Evolutionary conservation across 2,797 vertebrate species (phyloP).

Genomic region (Gymnothorax javanicus): DNA sequence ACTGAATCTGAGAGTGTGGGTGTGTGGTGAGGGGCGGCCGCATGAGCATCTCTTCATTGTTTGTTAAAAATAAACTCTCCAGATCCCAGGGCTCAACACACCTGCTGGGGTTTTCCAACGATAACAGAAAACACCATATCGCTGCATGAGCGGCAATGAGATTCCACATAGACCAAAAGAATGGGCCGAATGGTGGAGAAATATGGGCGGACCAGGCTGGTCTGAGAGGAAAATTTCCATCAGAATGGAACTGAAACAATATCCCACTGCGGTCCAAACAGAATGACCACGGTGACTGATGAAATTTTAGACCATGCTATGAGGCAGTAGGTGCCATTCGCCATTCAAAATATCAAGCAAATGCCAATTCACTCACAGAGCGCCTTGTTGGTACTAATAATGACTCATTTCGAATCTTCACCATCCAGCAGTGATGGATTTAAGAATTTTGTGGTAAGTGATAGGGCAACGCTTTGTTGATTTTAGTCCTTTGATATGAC

Average conservation of each 20-base stretch:
- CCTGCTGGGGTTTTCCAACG: neutral
- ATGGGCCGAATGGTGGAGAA: neutral
- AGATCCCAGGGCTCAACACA: neutral
- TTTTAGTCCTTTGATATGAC: too few species aligned
- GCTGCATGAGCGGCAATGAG: neutral
- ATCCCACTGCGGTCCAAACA: too few species aligned
- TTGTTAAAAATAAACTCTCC: conserved; percentile 23
- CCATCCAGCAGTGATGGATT: too few species aligned
- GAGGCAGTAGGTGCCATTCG: too few species aligned
- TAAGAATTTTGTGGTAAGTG: too few species aligned
- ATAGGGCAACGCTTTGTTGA: too few species aligned
- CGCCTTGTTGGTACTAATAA: neutral
- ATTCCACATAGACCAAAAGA: neutral
- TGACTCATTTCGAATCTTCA: neutral
- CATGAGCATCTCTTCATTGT: conserved; percentile 33
- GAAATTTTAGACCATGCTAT: too few species aligned
- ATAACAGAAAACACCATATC: neutral
- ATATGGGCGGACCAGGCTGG: neutral
- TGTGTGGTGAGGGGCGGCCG: conserved; percentile 24
- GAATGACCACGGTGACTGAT: too few species aligned
- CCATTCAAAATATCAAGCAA: too few species aligned
- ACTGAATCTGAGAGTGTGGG: conserved; percentile 49
- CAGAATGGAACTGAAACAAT: too few species aligned
- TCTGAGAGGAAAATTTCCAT: too few species aligned
- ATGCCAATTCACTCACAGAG: neutral